Evolutionary conservation across 2,797 vertebrate genomes (phyloP).

Genomic region (Sandelia bainsii): DNA sequence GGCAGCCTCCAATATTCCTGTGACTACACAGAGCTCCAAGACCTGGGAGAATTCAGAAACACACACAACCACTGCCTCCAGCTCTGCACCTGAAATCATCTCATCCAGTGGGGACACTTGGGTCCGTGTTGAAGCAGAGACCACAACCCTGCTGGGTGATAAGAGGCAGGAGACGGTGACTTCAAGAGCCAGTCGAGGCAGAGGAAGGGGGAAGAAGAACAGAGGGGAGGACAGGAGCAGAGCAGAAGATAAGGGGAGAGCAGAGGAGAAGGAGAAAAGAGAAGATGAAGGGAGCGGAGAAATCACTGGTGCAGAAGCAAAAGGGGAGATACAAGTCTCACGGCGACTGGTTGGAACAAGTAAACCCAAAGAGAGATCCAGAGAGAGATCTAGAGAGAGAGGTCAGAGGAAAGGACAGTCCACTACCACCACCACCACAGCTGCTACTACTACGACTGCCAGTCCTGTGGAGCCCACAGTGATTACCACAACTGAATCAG

Average conservation of each 20-base stretch:
- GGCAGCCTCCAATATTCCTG: conserved; percentile 38
- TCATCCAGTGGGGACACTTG: conserved; percentile 50
- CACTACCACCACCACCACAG: conserved; percentile 54
- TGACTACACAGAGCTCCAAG: conserved; percentile 52
- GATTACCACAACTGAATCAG: conserved; percentile 22
- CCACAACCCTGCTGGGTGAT: conserved; percentile 58
- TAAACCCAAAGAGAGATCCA: conserved; percentile 77
- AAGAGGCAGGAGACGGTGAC: conserved; percentile 67
- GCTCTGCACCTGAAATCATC: conserved; percentile 37
- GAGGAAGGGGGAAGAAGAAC: conserved; percentile 77
- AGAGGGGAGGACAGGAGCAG: conserved; percentile 69
- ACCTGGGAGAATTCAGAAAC: conserved; percentile 43
- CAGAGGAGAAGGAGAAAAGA: conserved; percentile 62
- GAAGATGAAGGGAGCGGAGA: conserved; percentile 78
- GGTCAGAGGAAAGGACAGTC: conserved; percentile 76
- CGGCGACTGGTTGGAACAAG: conserved; percentile 65
- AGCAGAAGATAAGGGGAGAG: conserved; percentile 63
- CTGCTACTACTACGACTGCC: conserved; percentile 13
- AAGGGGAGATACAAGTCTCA: conserved; percentile 82
- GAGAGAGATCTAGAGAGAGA: conserved; percentile 77
- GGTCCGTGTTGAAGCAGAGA: conserved; percentile 60
- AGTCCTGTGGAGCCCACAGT: conserved; percentile 44
- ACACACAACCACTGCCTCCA: conserved; percentile 41
- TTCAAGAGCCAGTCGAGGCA: conserved; percentile 64
- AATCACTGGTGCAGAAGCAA: conserved; percentile 70